These are phyloP conservation scores for Ectemnius lituratus DNA, from an alignment of 2,888 invertebrate genomes.

Conservation along the genomic window DNA sequence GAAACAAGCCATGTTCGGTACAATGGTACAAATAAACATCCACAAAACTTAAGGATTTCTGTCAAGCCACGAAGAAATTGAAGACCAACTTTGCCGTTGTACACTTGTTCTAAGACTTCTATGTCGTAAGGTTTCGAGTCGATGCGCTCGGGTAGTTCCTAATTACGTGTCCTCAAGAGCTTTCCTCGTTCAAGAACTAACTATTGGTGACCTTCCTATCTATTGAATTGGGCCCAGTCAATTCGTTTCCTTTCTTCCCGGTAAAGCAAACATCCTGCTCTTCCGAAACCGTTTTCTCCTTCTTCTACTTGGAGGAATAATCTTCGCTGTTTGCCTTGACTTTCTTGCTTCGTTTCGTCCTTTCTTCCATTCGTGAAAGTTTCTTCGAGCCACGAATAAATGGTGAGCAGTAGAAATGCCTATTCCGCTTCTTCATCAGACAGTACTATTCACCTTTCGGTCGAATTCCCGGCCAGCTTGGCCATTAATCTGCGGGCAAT, in stretches of 20 bases:
- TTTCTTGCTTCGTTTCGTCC: constrained; percentile 21
- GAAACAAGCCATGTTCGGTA: too few relatives aligned
- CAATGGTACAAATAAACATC: too few relatives aligned
- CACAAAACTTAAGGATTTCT: too few relatives aligned
- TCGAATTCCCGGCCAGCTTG: constrained; percentile 22
- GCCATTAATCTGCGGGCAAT: constrained; percentile 42
- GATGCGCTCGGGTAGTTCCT: constrained; percentile 41
- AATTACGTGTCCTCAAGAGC: constrained; percentile 35
- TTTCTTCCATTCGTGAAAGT: constrained; percentile 15
- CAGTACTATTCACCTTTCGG: constrained; percentile 28
- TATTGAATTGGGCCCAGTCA: too few relatives aligned
- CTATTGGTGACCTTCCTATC: too few relatives aligned
- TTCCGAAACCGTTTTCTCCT: background rate
- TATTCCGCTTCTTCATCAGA: constrained; percentile 25
- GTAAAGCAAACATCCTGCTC: constrained; percentile 9
- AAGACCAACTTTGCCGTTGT: constrained; percentile 84
- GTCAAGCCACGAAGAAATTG: too few relatives aligned
- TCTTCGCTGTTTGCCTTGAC: constrained; percentile 15
- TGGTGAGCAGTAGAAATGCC: constrained; percentile 16
- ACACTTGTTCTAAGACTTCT: constrained; percentile 76
- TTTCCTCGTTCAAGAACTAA: too few relatives aligned
- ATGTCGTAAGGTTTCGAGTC: background rate
- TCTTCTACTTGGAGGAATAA: constrained; percentile 22
- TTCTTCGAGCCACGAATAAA: constrained; percentile 36
- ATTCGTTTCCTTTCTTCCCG: constrained; percentile 15